Conservation (phyloP, 1,140 invertebrate genomes). For the Drosophila subobscura region DNA sequence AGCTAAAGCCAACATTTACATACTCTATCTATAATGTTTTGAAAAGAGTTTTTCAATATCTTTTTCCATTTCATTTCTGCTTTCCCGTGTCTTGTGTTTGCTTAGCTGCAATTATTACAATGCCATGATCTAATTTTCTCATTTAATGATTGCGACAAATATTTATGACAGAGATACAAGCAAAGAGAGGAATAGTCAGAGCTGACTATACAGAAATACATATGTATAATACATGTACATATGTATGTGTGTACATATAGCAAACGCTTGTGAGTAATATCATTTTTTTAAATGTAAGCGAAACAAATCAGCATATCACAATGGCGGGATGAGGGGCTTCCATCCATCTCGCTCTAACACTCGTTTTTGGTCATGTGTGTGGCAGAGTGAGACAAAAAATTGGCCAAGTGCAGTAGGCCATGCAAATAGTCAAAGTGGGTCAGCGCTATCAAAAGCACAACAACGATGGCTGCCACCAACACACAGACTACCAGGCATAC, state of each 20-base stretch:
- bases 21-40: slow-evolving; percentile 1
- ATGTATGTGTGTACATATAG: background rate
- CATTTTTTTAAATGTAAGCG: background rate
- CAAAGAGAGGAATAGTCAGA: background rate
- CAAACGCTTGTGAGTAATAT: slow-evolving; percentile 7
- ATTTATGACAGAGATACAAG: slow-evolving; percentile 18
- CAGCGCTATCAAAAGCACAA: slow-evolving; percentile 71
- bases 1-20: slow-evolving; percentile 34
- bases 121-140: slow-evolving; percentile 74
- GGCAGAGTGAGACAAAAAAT: slow-evolving; percentile 74
- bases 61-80: slow-evolving; percentile 25
- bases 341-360: slow-evolving; percentile 23
- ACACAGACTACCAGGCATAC: slow-evolving; percentile 19
- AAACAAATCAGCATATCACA: too few relatives aligned
- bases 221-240: too few relatives aligned
- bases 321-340: too few relatives aligned
- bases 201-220: background rate
- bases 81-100: slow-evolving; percentile 43
- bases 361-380: slow-evolving; percentile 36
- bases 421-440: slow-evolving; percentile 82
- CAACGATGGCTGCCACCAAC: slow-evolving; percentile 41
- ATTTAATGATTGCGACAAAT: slow-evolving; percentile 74
- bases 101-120: slow-evolving; percentile 70
- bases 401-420: slow-evolving; percentile 83
- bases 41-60: slow-evolving; percentile 45